Base-by-base conservation (phyloP, 2,797 vertebrate genomes). In the Acipenser oxyrinchus region DNA sequence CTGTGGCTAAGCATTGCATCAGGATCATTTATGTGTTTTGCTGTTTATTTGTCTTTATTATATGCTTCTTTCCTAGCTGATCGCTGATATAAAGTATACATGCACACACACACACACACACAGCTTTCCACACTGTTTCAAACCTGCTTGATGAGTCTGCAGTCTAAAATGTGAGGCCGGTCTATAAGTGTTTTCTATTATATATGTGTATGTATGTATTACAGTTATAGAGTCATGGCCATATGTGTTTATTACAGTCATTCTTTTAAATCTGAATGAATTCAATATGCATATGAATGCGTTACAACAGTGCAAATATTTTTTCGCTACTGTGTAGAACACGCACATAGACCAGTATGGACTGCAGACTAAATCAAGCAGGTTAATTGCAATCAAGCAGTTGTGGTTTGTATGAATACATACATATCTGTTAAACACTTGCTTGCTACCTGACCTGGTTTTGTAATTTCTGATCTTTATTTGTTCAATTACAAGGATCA, bases 361-460 rank as follows among this genome's bases (percentile, higher is more conserved):
- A 37, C 23, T 4, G 23, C 23, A 37, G 2, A 37, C 23, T 3
- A 3, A 37, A 37, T 37, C 23, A 37, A 37, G 23, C 23, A 37
- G 23, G 23, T 37, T 37, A 3, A 37, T 37, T 37, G 23, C 23
- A 37, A 4, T 37, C 23, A 37, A 37, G 23, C 23, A 37, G 23
- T 37, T 37, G 23, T 37, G 23, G 23, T 37, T 55, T n/a, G 52
- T n/a, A 55, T 55, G 52, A 9, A 55, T n/a, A n/a, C 52, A 55
- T 55, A 6, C 52, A 55, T 55, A 6, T 55, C 9, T 85, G 83
- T 82, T 78, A 78, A 80, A 75, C 82, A 86, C 84, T 84, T 83
- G 83, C 64, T 85, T 86, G 83, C 88, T 92, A 90, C 90, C 86
- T 94, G 93, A 95, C 95, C 94, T 96, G 95, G 89, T 95, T 96